phyloP scores from a whole-genome alignment of 2,888 invertebrate species.

The Cancer borealis region DNA sequence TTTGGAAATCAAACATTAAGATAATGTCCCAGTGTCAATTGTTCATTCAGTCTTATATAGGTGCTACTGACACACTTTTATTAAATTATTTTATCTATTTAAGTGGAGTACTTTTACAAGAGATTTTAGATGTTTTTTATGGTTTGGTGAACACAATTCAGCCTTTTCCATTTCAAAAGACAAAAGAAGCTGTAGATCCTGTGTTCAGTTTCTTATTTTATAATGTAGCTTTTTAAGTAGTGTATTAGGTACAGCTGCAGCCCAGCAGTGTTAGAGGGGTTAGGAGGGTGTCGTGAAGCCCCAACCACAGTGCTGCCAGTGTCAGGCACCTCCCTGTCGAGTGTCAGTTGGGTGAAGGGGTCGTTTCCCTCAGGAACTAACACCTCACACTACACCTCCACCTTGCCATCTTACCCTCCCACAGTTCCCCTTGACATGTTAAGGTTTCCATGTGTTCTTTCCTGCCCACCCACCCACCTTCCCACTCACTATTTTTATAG shows the following conservation, averaged over 20 bases:
- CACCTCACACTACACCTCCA: conserved; percentile 10
- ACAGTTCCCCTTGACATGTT: conserved; percentile 3
- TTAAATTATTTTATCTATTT: neutral
- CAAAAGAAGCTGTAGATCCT: conserved; percentile 1
- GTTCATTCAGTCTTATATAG: neutral
- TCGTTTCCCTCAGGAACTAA: conserved; percentile 61
- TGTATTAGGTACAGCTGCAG: conserved; percentile 29
- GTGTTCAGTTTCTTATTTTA: conserved; percentile 31
- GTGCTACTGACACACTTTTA: conserved; percentile 28
- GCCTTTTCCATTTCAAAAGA: neutral
- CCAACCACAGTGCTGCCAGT: conserved; percentile 56
- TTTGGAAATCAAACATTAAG: neutral
- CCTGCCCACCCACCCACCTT: neutral
- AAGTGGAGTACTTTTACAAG: neutral
- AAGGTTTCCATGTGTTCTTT: neutral
- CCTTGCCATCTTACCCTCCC: neutral
- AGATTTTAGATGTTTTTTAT: conserved; percentile 3
- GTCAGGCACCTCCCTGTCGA: conserved; percentile 61
- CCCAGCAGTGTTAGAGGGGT: neutral
- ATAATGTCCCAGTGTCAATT: neutral
- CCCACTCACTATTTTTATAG: conserved; percentile 52
- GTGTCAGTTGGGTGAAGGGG: conserved; percentile 72
- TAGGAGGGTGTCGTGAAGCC: conserved; percentile 45
- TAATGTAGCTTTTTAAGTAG: neutral
- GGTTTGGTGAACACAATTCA: conserved; percentile 2